Percentiles rank a stretch among this genome's conserved stretches.
These are phyloP conservation scores for Alethe diademata DNA, from an alignment of 2,113 vertebrate species.

Conservation along the genomic window DNA sequence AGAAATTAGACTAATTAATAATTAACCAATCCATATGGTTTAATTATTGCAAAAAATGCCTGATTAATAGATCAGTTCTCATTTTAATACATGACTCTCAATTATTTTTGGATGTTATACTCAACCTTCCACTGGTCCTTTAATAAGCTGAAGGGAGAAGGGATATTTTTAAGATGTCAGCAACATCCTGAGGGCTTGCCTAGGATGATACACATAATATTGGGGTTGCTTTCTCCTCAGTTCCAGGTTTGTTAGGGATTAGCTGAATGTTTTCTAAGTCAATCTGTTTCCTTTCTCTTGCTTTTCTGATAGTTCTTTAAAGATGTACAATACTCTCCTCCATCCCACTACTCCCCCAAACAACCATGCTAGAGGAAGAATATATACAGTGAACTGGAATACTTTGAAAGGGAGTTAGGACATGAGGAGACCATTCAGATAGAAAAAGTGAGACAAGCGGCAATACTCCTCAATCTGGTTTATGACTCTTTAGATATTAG, in stretches of 20 bases:
- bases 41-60: background rate
- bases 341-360: fast-evolving
- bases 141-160: background rate
- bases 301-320: background rate
- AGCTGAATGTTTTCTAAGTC: background rate
- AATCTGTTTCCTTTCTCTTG: background rate
- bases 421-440: background rate
- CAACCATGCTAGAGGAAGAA: background rate
- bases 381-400: background rate
- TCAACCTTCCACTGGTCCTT: background rate
- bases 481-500: background rate
- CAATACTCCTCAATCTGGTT: background rate
- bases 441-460: background rate
- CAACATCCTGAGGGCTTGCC: background rate
- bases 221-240: background rate
- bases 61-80: background rate
- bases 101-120: background rate
- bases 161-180: background rate
- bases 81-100: background rate
- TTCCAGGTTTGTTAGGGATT: background rate
- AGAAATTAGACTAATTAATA: background rate
- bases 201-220: background rate
- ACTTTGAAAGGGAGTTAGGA: background rate
- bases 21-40: background rate
- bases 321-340: background rate